Evolutionary conservation across 2,888 invertebrate species (phyloP).

Genomic region (Temnothorax rugatulus): DNA sequence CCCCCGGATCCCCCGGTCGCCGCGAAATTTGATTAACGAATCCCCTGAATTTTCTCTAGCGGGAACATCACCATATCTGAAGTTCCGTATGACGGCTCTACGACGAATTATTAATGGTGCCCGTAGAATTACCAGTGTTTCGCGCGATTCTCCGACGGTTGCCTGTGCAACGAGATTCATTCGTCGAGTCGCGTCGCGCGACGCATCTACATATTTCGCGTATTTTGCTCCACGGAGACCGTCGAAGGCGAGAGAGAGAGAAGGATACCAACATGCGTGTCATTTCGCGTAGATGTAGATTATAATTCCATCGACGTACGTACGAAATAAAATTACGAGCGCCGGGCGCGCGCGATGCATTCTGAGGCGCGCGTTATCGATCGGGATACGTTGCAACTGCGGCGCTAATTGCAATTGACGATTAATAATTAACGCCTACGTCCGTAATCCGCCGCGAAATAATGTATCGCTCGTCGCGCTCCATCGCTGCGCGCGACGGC

Average conservation of each 20-base stretch:
- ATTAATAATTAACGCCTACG: constrained; percentile 51
- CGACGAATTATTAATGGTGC: constrained; percentile 56
- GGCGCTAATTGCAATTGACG: constrained; percentile 55
- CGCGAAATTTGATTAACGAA: constrained; percentile 56
- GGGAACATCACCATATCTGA: constrained; percentile 45
- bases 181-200: constrained; percentile 17
- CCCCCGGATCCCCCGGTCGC: constrained; percentile 23
- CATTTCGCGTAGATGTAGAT: constrained; percentile 35
- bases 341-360: constrained; percentile 15
- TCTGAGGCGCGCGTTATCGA: constrained; percentile 48
- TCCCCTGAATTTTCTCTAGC: constrained; percentile 53
- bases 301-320: constrained; percentile 48
- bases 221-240: constrained; percentile 4
- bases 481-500: constrained; percentile 3
- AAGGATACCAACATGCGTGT: background rate
- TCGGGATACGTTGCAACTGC: constrained; percentile 46
- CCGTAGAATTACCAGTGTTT: constrained; percentile 52
- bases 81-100: constrained; percentile 44
- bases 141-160: constrained; percentile 29
- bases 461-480: constrained; percentile 33
- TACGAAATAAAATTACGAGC: constrained; percentile 46
- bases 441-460: constrained; percentile 49
- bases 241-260: background rate
- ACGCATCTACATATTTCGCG: constrained; percentile 33
- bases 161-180: constrained; percentile 39